Percentiles rank a stretch among this genome's conserved stretches.
Conservation (phyloP, 1,140 invertebrate species). For the Drosophila asahinai region DNA sequence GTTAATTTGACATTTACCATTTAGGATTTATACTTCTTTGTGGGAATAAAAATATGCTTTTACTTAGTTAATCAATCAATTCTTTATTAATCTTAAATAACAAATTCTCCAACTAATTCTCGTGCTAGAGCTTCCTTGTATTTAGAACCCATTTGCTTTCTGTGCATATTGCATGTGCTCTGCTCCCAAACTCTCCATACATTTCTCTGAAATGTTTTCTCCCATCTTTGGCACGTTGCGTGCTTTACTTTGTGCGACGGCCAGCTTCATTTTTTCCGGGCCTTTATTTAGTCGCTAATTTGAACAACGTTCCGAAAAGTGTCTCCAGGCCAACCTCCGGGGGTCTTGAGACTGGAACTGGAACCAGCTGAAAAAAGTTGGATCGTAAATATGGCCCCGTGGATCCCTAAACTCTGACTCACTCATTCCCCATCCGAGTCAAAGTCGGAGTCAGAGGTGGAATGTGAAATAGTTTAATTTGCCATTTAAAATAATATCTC, state of each 20-base stretch:
- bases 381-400: conserved; percentile 5
- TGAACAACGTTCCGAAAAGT: conserved; percentile 61
- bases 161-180: conserved; percentile 61
- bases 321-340: conserved; percentile 69
- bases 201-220: conserved; percentile 7
- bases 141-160: background rate
- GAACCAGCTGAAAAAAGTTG: conserved; percentile 54
- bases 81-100: too few relatives aligned
- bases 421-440: background rate
- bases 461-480: conserved; percentile 43
- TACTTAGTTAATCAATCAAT: too few relatives aligned
- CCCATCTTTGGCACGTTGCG: conserved; percentile 62
- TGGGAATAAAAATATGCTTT: too few relatives aligned
- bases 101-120: too few relatives aligned
- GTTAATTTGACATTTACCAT: too few relatives aligned
- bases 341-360: conserved; percentile 45
- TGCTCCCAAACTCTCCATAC: conserved; percentile 8
- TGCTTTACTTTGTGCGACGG: conserved; percentile 57
- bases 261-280: conserved; percentile 22
- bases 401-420: conserved; percentile 27
- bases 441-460: background rate
- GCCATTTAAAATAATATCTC: conserved; percentile 51
- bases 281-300: conserved; percentile 70
- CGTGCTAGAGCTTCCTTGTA: too few relatives aligned
- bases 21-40: too few relatives aligned